Percentiles rank a stretch among this genome's conserved stretches.
Evolutionary conservation across 2,113 vertebrate species (phyloP).

Genomic region (Machaerirhynchus nigripectus): DNA sequence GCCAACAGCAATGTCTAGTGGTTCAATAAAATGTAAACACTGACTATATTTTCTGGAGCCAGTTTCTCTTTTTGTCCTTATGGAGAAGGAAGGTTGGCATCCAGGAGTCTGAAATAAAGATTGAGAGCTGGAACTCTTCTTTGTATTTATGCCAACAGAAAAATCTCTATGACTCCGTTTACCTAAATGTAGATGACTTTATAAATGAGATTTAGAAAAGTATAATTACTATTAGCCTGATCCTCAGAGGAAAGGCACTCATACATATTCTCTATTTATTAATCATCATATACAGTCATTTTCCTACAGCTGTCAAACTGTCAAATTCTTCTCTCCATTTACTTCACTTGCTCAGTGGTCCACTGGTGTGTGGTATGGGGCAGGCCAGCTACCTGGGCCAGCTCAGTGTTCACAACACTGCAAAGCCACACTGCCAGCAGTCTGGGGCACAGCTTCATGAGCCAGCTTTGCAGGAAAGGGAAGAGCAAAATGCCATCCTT

Average conservation of each 20-base stretch:
- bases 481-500: not conserved
- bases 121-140: not conserved
- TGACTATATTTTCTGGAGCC: not conserved
- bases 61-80: not conserved
- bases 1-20: constrained; percentile 34
- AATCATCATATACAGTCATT: not conserved
- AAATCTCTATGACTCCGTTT: not conserved
- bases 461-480: not conserved
- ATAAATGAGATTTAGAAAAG: not conserved
- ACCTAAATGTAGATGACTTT: not conserved
- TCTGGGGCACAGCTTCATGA: not conserved
- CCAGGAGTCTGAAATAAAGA: not conserved
- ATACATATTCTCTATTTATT: not conserved
- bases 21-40: constrained; percentile 52
- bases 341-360: not conserved
- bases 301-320: not conserved
- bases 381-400: not conserved
- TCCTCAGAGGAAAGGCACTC: not conserved
- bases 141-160: not conserved
- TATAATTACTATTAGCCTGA: not conserved
- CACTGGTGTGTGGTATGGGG: not conserved
- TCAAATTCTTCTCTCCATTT: not conserved
- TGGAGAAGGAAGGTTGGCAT: not conserved
- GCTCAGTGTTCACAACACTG: fast-evolving
- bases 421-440: not conserved